Conservation (phyloP, 2,797 vertebrate species). For the Agapornis canus region DNA sequence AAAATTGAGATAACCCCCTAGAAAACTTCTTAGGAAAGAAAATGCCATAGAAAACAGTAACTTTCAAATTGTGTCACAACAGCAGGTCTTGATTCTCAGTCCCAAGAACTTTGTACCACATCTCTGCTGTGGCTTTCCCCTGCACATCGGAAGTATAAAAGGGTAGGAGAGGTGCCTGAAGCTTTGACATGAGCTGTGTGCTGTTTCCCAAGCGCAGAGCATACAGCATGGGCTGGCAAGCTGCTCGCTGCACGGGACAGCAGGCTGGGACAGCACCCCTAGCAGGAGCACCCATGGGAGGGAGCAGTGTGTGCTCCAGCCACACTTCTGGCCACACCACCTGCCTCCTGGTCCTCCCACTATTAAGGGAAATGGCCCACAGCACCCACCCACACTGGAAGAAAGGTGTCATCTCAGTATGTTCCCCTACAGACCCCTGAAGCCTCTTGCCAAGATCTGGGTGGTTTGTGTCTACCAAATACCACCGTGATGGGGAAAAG, state of each 20-base stretch:
- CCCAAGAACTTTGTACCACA: not conserved
- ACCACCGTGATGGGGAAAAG: fast-evolving
- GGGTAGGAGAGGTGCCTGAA: not conserved
- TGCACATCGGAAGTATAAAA: fast-evolving
- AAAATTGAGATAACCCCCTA: not conserved
- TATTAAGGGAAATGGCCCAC: too few species aligned
- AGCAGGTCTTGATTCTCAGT: not conserved
- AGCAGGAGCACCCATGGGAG: fast-evolving
- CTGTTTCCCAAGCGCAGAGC: not conserved
- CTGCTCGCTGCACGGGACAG: fast-evolving
- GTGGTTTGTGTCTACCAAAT: not conserved
- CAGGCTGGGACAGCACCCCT: fast-evolving
- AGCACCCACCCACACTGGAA: not conserved
- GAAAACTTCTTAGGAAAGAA: not conserved
- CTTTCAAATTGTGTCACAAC: not conserved
- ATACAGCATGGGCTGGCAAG: not conserved
- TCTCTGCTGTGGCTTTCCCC: not conserved
- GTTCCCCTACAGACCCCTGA: not conserved
- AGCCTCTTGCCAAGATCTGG: not conserved
- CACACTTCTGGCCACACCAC: fast-evolving
- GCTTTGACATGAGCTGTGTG: not conserved
- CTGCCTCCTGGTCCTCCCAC: not conserved
- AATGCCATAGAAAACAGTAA: not conserved
- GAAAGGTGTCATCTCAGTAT: not conserved
- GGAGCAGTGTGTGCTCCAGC: fast-evolving